Evolutionary conservation across 2,113 vertebrate species (phyloP).

Genomic region (Sisor rabdophorus): DNA sequence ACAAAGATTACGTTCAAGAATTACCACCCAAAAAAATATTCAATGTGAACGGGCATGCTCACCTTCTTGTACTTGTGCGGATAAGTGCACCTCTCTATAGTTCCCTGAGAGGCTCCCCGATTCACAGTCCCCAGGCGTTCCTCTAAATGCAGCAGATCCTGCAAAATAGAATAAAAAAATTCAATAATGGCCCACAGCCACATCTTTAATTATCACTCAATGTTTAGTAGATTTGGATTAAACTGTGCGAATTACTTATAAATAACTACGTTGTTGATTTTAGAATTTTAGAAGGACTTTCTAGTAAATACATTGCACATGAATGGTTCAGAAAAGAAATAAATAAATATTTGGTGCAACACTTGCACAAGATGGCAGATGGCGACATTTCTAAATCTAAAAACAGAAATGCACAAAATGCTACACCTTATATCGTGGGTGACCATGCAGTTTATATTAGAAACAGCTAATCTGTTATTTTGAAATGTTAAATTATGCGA

Average conservation of each 20-base stretch:
- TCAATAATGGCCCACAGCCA: neutral
- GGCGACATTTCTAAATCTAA: neutral
- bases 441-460: neutral
- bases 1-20: too few relatives aligned
- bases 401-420: neutral
- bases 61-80: conserved; percentile 99
- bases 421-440: neutral
- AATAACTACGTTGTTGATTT: neutral
- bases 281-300: neutral
- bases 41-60: conserved; percentile 49
- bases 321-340: neutral
- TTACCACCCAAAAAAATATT: too few relatives aligned
- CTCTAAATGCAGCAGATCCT: conserved; percentile 98
- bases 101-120: conserved; percentile 97
- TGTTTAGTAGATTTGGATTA: neutral
- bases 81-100: conserved; percentile 99
- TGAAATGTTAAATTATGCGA: neutral
- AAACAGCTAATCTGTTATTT: neutral
- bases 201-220: neutral
- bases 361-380: neutral
- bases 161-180: conserved; percentile 6
- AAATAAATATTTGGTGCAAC: neutral
- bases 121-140: conserved; percentile 97
- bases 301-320: neutral
- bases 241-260: neutral